Evolutionary conservation across 2,113 vertebrate genomes (phyloP).

Genomic region (Burhinus oedicnemus): DNA sequence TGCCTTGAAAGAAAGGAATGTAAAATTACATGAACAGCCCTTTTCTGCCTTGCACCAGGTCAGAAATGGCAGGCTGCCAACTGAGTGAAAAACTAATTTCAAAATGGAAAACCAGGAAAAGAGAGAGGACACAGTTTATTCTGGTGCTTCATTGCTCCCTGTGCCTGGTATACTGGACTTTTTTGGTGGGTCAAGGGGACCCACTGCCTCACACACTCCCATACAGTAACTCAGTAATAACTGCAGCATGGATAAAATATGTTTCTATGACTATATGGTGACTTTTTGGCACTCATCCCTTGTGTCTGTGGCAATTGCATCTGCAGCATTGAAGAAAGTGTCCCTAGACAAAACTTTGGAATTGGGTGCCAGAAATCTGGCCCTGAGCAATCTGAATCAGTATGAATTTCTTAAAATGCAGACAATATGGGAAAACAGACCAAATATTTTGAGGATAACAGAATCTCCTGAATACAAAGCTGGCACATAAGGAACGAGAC

Average conservation of each 20-base stretch:
- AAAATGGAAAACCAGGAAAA: not conserved
- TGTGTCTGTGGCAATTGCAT: not conserved
- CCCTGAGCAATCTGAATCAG: not conserved
- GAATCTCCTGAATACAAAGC: not conserved
- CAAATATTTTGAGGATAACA: not conserved
- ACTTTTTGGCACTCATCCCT: not conserved
- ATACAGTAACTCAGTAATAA: not conserved
- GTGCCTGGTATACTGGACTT: too few species aligned
- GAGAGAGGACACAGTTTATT: not conserved
- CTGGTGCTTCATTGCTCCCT: not conserved
- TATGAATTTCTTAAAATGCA: not conserved
- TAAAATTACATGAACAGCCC: accelerated
- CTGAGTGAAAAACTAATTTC: not conserved
- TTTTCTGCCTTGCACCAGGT: not conserved
- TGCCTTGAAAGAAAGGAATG: too few species aligned
- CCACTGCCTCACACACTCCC: not conserved
- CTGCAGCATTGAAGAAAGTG: not conserved
- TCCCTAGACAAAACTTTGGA: not conserved
- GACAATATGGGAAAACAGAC: not conserved
- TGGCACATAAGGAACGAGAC: not conserved
- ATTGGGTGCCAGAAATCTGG: not conserved
- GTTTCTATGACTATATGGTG: not conserved
- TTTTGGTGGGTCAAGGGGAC: not conserved
- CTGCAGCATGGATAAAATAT: not conserved
- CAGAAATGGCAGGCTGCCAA: not conserved